Evolutionary conservation across 2,797 vertebrate genomes (phyloP).

Genomic region (Holocentrus rufus): DNA sequence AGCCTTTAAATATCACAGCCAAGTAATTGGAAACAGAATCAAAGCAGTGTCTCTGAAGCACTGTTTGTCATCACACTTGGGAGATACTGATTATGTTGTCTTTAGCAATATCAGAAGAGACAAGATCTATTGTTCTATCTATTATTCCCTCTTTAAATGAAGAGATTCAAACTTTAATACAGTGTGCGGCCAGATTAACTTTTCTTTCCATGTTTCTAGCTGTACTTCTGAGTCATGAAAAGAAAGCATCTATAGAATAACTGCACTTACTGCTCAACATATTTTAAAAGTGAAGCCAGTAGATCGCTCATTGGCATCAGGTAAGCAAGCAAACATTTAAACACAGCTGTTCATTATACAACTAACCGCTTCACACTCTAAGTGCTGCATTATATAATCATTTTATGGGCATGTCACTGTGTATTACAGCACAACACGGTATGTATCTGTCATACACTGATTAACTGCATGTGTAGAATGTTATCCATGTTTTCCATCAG

Average conservation of each 20-base stretch:
- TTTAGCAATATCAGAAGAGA: not conserved
- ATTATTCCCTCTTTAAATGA: not conserved
- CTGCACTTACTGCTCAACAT: conserved; percentile 2
- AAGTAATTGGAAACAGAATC: not conserved
- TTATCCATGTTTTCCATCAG: not conserved
- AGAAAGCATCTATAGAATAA: not conserved
- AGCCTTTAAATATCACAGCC: not conserved
- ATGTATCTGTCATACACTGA: not conserved
- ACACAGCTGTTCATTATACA: not conserved
- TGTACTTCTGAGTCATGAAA: not conserved
- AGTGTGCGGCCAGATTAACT: not conserved
- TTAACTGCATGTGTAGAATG: not conserved
- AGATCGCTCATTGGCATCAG: not conserved
- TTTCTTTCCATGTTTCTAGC: not conserved
- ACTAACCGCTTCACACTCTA: not conserved
- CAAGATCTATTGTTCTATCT: not conserved
- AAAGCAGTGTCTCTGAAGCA: not conserved
- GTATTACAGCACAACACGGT: not conserved
- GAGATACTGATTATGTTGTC: not conserved
- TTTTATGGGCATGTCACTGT: not conserved
- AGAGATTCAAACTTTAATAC: not conserved
- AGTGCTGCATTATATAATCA: not conserved
- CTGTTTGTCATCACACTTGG: not conserved
- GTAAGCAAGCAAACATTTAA: not conserved
- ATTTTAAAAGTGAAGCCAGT: not conserved